phyloP scores from a whole-genome alignment of 2,888 invertebrate species.

The Eupithecia tripunctaria region DNA sequence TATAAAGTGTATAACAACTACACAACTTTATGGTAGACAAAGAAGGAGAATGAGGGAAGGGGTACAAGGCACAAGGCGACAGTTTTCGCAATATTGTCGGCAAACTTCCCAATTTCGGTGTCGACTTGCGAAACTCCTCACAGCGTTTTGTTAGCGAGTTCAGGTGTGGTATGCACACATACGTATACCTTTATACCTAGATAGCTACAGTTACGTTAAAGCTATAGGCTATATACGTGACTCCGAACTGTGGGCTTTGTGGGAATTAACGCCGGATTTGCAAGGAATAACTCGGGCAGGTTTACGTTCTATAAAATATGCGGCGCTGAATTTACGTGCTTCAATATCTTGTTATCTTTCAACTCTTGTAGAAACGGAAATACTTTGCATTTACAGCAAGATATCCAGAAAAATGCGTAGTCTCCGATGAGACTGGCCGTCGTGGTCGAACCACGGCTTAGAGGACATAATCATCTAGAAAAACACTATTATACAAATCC shows the following conservation, averaged over 20 bases:
- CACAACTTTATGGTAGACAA: not conserved
- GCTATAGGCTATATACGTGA: constrained; percentile 57
- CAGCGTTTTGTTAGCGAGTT: constrained; percentile 61
- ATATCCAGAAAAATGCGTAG: too few relatives aligned
- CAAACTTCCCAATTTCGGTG: constrained; percentile 78
- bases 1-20: not conserved
- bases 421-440: too few relatives aligned
- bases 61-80: constrained; percentile 58
- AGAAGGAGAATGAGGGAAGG: constrained; percentile 44
- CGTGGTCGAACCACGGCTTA: too few relatives aligned
- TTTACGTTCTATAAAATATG: constrained; percentile 46
- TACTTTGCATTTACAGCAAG: not conserved
- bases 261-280: constrained; percentile 73
- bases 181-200: constrained; percentile 32
- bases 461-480: not conserved
- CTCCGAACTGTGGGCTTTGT: constrained; percentile 73
- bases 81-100: constrained; percentile 79
- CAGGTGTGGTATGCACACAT: constrained; percentile 60
- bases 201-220: constrained; percentile 25
- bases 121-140: constrained; percentile 81
- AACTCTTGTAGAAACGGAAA: not conserved
- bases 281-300: constrained; percentile 63
- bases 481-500: not conserved
- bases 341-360: not conserved
- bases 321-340: constrained; percentile 29